Evolutionary conservation across 2,797 vertebrate species (phyloP).

Genomic region (Spheniscus humboldti): DNA sequence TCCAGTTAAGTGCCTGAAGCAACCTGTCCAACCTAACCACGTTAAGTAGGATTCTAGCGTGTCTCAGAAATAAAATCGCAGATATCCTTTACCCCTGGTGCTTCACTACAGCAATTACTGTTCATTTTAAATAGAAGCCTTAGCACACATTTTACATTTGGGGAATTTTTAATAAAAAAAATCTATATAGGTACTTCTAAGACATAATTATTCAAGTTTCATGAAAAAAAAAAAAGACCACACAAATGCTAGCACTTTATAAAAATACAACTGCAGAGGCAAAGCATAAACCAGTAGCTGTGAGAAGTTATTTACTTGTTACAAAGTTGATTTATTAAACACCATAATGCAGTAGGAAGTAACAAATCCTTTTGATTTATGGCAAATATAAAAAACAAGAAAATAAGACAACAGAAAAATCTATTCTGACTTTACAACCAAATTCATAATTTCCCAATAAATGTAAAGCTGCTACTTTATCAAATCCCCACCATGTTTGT

Average conservation of each 20-base stretch:
- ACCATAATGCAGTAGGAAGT: neutral
- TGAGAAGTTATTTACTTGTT: neutral
- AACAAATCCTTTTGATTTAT: neutral
- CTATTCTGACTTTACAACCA: neutral
- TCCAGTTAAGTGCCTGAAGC: neutral
- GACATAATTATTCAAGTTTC: neutral
- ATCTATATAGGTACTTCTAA: neutral
- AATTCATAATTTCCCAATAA: neutral
- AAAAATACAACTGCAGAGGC: neutral
- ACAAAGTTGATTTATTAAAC: neutral
- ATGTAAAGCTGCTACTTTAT: neutral
- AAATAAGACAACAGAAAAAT: neutral
- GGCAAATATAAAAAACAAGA: neutral
- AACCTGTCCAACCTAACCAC: neutral
- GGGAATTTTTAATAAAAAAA: neutral
- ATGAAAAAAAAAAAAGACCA: neutral
- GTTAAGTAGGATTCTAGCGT: fast-evolving
- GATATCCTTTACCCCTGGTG: neutral
- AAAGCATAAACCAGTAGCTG: neutral
- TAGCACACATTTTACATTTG: neutral
- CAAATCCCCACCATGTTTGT: neutral
- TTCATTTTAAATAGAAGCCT: neutral
- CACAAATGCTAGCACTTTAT: neutral
- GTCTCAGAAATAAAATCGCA: neutral
- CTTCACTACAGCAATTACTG: neutral